These are phyloP conservation scores for Lasioglossum villosulum DNA, from an alignment of 2,888 invertebrate species.

Conservation along the genomic window DNA sequence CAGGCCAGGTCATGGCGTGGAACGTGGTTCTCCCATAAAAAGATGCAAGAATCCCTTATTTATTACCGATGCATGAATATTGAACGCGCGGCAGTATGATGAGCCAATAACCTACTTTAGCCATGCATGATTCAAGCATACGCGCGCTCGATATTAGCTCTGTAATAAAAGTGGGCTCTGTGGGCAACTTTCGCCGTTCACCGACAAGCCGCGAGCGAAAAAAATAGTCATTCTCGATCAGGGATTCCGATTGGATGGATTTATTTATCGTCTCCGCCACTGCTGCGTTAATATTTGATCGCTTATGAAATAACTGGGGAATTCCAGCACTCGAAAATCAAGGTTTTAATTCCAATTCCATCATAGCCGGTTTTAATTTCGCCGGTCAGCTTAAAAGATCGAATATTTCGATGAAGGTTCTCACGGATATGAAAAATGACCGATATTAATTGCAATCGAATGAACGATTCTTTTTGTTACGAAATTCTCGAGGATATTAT, in stretches of 20 bases:
- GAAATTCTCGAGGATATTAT: neutral
- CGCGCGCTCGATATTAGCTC: slow-evolving; percentile 30
- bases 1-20: neutral
- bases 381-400: neutral
- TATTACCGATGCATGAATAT: slow-evolving; percentile 39
- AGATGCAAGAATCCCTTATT: slow-evolving; percentile 23
- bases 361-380: neutral
- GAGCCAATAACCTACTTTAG: slow-evolving; percentile 45
- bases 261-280: neutral
- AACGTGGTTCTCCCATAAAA: slow-evolving; percentile 7
- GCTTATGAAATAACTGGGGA: neutral
- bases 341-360: neutral
- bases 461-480: neutral
- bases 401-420: neutral
- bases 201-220: neutral
- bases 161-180: slow-evolving; percentile 19
- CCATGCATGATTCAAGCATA: slow-evolving; percentile 21
- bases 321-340: neutral
- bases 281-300: neutral
- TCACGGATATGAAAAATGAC: neutral
- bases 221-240: neutral
- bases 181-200: neutral
- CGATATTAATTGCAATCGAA: neutral
- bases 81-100: slow-evolving; percentile 13
- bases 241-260: neutral